Conservation (phyloP, 1,140 invertebrate genomes). For the Drosophila littoralis region DNA sequence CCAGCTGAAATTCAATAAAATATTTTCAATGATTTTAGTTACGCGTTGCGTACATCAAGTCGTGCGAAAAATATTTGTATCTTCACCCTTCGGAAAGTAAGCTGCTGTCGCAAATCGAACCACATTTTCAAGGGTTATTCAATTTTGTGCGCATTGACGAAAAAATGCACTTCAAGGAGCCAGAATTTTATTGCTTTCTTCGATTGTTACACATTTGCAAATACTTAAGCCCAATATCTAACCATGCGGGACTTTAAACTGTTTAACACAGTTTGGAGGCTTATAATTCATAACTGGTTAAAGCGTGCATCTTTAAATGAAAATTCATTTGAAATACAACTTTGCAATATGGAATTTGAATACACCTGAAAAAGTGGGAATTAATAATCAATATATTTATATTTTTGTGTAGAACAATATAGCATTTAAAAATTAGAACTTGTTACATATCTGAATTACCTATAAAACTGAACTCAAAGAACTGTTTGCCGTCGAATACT, state of each 20-base stretch:
- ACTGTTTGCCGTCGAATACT: background rate
- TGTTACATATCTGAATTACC: too few relatives aligned
- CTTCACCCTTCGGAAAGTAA: slow-evolving; percentile 36
- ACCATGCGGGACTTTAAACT: too few relatives aligned
- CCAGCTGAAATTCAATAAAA: slow-evolving; percentile 10
- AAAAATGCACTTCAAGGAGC: slow-evolving; percentile 11
- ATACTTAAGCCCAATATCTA: background rate
- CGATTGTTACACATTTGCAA: slow-evolving; percentile 5
- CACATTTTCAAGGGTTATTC: slow-evolving; percentile 51
- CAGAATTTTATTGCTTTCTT: slow-evolving; percentile 27
- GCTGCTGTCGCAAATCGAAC: slow-evolving; percentile 3
- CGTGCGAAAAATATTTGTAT: slow-evolving; percentile 65
- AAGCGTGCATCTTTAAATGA: too few relatives aligned
- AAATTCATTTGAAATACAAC: too few relatives aligned
- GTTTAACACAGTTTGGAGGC: too few relatives aligned
- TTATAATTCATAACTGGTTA: background rate
- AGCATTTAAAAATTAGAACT: too few relatives aligned
- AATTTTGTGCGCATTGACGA: slow-evolving; percentile 25
- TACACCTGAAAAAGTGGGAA: too few relatives aligned
- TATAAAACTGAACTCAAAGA: too few relatives aligned
- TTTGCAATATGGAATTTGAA: too few relatives aligned
- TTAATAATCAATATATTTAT: too few relatives aligned
- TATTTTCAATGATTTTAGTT: slow-evolving; percentile 54
- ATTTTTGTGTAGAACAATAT: too few relatives aligned
- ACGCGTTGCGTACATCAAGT: slow-evolving; percentile 31